These are phyloP conservation scores for Heloderma charlesbogerti DNA, from an alignment of 2,113 vertebrate species.

Conservation along the genomic window DNA sequence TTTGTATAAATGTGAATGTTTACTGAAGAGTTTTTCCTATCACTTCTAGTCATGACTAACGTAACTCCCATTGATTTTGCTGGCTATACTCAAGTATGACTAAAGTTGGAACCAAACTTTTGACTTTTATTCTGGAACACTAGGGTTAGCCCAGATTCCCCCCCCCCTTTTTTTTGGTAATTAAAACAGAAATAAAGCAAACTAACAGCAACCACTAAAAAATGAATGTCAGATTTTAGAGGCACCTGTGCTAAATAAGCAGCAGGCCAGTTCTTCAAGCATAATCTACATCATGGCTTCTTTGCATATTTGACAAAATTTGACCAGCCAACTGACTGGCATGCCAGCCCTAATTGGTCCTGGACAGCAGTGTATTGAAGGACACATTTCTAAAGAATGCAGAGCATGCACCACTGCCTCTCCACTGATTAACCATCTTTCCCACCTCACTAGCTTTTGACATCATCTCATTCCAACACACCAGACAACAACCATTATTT, in stretches of 20 bases:
- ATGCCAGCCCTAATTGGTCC: background rate
- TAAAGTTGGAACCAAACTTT: background rate
- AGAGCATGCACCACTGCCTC: background rate
- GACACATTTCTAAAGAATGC: background rate
- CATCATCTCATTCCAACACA: background rate
- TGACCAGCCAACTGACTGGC: background rate
- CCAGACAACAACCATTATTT: background rate
- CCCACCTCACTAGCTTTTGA: background rate
- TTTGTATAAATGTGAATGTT: too few species aligned
- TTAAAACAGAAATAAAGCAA: background rate
- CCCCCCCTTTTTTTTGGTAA: background rate
- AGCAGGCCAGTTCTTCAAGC: background rate
- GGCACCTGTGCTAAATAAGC: background rate
- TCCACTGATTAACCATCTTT: background rate
- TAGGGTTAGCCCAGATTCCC: background rate
- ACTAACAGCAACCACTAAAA: background rate
- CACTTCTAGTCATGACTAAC: too few species aligned
- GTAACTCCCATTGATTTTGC: background rate
- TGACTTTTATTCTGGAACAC: background rate
- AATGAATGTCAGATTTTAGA: background rate
- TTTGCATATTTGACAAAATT: background rate
- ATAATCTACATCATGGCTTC: background rate
- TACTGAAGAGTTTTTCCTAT: too few species aligned
- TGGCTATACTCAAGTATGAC: background rate
- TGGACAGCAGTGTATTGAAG: background rate